phyloP scores from a whole-genome alignment of 2,888 invertebrate genomes.

The Morpho deidamia region DNA sequence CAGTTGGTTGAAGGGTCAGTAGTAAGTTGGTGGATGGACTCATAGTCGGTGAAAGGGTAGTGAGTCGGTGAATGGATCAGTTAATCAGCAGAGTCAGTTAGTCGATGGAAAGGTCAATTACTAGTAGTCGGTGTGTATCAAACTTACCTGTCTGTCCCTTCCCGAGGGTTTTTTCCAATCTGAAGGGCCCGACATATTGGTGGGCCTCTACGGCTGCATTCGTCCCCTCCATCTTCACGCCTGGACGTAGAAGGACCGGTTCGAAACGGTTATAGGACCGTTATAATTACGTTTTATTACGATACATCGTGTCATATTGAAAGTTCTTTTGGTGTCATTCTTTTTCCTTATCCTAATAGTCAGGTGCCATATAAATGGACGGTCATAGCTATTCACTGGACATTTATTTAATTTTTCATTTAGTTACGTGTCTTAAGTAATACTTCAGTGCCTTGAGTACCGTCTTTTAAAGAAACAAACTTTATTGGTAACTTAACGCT shows the following conservation, averaged over 20 bases:
- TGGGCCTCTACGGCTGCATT: slow-evolving; percentile 78
- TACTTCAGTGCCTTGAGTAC: slow-evolving; percentile 3
- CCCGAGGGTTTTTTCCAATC: slow-evolving; percentile 98
- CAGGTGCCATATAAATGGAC: slow-evolving; percentile 28
- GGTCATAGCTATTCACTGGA: slow-evolving; percentile 25
- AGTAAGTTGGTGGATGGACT: too few relatives aligned
- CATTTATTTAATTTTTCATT: neutral
- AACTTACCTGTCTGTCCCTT: slow-evolving; percentile 98
- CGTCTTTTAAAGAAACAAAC: too few relatives aligned
- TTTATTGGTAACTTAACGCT: too few relatives aligned
- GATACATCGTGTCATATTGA: slow-evolving; percentile 17
- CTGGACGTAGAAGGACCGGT: slow-evolving; percentile 33
- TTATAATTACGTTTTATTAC: slow-evolving; percentile 17
- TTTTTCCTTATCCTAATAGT: slow-evolving; percentile 8
- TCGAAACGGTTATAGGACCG: slow-evolving; percentile 30
- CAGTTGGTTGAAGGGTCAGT: too few relatives aligned
- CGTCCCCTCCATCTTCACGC: slow-evolving; percentile 59
- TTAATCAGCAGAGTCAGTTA: too few relatives aligned
- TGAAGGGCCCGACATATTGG: slow-evolving; percentile 98
- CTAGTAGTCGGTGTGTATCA: too few relatives aligned
- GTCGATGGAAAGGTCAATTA: too few relatives aligned
- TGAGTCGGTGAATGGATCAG: too few relatives aligned
- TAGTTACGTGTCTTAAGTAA: neutral
- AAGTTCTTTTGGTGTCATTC: slow-evolving; percentile 5
- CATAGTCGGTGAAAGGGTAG: too few relatives aligned